A percentile compares a stretch with the other conserved stretches of the same genome.
Conservation (phyloP, 1,140 invertebrate genomes). For the Zaprionus davidi region DNA sequence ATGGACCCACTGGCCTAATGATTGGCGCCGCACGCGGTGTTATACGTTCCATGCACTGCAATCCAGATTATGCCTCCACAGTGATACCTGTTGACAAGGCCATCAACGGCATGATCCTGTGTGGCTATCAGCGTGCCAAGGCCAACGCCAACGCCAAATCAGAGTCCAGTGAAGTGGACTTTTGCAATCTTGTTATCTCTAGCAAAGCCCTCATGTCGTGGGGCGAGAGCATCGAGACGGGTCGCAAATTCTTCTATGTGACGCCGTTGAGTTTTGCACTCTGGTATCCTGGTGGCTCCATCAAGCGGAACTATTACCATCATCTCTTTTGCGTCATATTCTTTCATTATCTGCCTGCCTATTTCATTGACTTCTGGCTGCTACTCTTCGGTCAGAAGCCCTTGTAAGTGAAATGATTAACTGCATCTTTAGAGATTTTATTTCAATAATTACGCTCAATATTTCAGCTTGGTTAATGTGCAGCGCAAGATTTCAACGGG, state of each 20-base stretch:
- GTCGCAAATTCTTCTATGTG: slow-evolving; percentile 87
- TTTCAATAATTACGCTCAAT: not conserved
- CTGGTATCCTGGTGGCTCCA: slow-evolving; percentile 92
- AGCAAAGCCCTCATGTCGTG: slow-evolving; percentile 89
- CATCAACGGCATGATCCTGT: slow-evolving; percentile 91
- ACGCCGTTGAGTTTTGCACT: slow-evolving; percentile 88
- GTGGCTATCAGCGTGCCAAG: slow-evolving; percentile 88
- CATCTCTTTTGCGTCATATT: slow-evolving; percentile 89
- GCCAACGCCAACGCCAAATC: slow-evolving; percentile 65
- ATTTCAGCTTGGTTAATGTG: slow-evolving; percentile 87
- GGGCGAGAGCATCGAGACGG: slow-evolving; percentile 90
- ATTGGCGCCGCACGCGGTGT: slow-evolving; percentile 93
- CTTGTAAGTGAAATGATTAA: slow-evolving; percentile 87
- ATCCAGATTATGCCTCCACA: slow-evolving; percentile 87
- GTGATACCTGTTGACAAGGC: slow-evolving; percentile 93
- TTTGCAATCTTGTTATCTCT: slow-evolving; percentile 87
- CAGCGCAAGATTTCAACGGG: slow-evolving; percentile 88
- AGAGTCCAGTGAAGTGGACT: slow-evolving; percentile 70
- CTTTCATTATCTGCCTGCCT: slow-evolving; percentile 92
- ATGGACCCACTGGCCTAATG: slow-evolving; percentile 94
- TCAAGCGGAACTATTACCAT: slow-evolving; percentile 88
- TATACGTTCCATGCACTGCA: slow-evolving; percentile 89
- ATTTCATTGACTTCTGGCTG: slow-evolving; percentile 90
- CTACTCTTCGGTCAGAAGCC: slow-evolving; percentile 90
- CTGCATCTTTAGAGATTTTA: not conserved